Evolutionary conservation across 1,140 invertebrate species (phyloP).

Genomic region (Psilanteris sp.): DNA sequence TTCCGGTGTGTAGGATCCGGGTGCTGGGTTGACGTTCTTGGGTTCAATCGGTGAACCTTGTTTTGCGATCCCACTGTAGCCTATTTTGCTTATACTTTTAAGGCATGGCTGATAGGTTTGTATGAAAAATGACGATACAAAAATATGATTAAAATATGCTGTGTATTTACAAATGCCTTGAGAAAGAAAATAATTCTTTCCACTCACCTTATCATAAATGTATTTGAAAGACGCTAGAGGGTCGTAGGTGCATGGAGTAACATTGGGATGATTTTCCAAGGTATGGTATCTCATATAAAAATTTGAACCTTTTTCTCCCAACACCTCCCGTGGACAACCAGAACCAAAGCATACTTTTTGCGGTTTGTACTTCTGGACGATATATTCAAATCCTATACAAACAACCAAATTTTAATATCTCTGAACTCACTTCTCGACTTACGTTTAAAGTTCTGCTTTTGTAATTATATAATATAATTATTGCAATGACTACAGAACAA

Average conservation of each 20-base stretch:
- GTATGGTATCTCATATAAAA: constrained; percentile 68
- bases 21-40: constrained; percentile 64
- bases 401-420: no score
- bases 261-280: constrained; percentile 66
- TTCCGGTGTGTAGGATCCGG: constrained; percentile 61
- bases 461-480: no score
- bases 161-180: no score
- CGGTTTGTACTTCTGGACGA: constrained; percentile 65
- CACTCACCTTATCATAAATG: constrained; percentile 63
- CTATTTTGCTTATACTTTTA: constrained; percentile 70
- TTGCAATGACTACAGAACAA: no score
- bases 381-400: constrained; percentile 61
- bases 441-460: no score
- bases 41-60: constrained; percentile 22
- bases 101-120: constrained; percentile 63
- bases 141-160: no score
- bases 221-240: constrained; percentile 66
- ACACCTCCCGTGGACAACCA: constrained; percentile 64
- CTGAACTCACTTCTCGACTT: no score
- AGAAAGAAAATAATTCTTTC: no score
- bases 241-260: constrained; percentile 69
- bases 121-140: no score
- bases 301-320: constrained; percentile 60
- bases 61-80: constrained; percentile 69
- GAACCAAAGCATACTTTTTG: constrained; percentile 74